Percentiles rank a stretch among this genome's conserved stretches.
These are phyloP conservation scores for Spisula solida DNA, from an alignment of 2,888 invertebrate species.

Conservation along the genomic window DNA sequence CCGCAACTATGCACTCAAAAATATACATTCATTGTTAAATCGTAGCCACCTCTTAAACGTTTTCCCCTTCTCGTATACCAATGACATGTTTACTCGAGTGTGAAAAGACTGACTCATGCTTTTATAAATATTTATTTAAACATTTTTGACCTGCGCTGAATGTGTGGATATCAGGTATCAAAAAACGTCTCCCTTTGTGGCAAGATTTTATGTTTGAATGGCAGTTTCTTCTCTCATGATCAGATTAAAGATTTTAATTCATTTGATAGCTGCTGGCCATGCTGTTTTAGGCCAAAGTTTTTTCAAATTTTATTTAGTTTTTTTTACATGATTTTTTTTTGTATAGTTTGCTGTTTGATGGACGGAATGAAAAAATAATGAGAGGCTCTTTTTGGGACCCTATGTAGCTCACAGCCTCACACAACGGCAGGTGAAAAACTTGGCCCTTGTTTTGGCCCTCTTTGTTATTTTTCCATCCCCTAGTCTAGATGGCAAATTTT, in stretches of 20 bases:
- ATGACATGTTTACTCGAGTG: conserved; percentile 56
- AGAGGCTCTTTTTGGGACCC: no score
- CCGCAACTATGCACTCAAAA: neutral
- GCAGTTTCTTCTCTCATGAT: conserved; percentile 45
- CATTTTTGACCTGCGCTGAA: conserved; percentile 51
- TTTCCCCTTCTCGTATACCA: conserved; percentile 23
- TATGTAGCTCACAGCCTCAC: no score
- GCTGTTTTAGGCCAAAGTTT: neutral
- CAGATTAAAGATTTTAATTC: conserved; percentile 11
- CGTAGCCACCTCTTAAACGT: neutral
- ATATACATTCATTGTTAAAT: conserved; percentile 20
- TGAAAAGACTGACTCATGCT: conserved; percentile 58
- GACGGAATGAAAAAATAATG: neutral
- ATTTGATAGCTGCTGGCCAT: neutral
- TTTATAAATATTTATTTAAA: conserved; percentile 66
- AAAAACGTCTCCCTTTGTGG: conserved; percentile 47
- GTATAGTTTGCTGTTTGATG: neutral
- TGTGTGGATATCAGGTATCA: conserved; percentile 54
- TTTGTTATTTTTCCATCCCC: no score
- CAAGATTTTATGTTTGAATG: conserved; percentile 49
- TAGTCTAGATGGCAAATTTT: no score
- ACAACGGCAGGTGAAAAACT: no score
- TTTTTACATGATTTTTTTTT: neutral
- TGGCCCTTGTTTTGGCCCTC: no score
- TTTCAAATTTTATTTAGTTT: neutral